phyloP scores from a whole-genome alignment of 2,797 vertebrate species.

The Pogoniulus pusillus region DNA sequence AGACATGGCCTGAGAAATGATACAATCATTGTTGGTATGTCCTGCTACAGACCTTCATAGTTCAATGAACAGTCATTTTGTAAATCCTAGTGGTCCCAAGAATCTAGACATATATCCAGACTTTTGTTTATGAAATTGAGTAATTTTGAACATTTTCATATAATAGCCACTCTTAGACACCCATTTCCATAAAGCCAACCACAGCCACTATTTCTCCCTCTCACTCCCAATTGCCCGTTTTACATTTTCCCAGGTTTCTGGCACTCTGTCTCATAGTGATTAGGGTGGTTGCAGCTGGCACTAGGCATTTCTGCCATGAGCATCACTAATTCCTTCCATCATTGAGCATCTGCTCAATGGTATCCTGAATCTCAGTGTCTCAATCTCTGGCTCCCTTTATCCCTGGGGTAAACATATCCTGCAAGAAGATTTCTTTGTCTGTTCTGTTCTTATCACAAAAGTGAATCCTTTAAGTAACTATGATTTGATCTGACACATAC shows the following conservation, averaged over 20 bases:
- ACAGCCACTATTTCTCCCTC: neutral
- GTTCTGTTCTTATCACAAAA: constrained; percentile 11
- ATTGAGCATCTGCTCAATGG: constrained; percentile 30
- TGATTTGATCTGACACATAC: constrained; percentile 22
- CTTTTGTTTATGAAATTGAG: neutral
- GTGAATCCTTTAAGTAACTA: constrained; percentile 6
- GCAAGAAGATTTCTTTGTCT: neutral
- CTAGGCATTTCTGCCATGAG: neutral
- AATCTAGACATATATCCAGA: neutral
- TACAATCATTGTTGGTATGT: neutral
- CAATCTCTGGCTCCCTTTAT: constrained; percentile 11
- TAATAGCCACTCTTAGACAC: neutral
- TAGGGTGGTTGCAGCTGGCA: neutral
- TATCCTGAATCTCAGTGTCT: neutral
- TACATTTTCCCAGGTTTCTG: constrained; percentile 5
- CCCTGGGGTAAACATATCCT: constrained; percentile 6
- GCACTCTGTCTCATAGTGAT: neutral
- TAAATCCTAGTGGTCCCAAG: neutral
- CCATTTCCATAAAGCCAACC: neutral
- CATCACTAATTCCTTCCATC: constrained; percentile 10
- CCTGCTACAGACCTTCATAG: neutral
- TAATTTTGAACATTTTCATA: neutral
- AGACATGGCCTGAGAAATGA: neutral
- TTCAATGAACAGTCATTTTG: neutral
- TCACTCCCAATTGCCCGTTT: neutral